Percentiles rank a stretch among this genome's conserved stretches.
These are phyloP conservation scores for Lophius piscatorius DNA, from an alignment of 2,113 vertebrate genomes.

Conservation along the genomic window DNA sequence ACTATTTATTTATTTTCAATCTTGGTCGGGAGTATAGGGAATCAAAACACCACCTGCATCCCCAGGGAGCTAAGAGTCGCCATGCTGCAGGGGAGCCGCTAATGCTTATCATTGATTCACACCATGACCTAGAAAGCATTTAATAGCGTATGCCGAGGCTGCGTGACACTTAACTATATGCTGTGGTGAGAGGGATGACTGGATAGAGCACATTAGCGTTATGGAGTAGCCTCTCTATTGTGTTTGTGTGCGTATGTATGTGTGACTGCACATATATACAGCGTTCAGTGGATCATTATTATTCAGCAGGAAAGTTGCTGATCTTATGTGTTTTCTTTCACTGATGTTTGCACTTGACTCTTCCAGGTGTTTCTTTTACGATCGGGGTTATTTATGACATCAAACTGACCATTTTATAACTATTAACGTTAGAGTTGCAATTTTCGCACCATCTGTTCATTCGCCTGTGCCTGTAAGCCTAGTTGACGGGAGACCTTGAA, in stretches of 20 bases:
- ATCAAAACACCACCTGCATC: conserved; percentile 43
- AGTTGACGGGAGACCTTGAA: neutral
- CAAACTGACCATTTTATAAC: too few species aligned
- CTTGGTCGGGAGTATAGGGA: conserved; percentile 18
- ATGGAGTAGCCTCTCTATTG: conserved; percentile 22
- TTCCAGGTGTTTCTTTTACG: too few species aligned
- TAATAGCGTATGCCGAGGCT: conserved; percentile 34
- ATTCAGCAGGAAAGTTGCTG: conserved; percentile 3
- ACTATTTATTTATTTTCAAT: conserved; percentile 9
- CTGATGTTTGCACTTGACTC: too few species aligned
- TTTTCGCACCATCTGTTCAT: too few species aligned
- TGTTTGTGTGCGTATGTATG: neutral
- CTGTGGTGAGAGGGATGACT: conserved; percentile 35
- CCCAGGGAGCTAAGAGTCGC: neutral
- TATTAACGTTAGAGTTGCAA: too few species aligned
- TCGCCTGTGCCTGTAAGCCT: neutral
- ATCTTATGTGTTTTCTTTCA: neutral
- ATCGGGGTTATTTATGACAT: too few species aligned
- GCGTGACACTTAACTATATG: conserved; percentile 39
- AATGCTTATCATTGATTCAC: conserved; percentile 47
- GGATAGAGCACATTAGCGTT: conserved; percentile 25
- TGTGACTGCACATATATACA: too few species aligned
- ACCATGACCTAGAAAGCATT: conserved; percentile 60
- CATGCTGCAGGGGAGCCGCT: conserved; percentile 14
- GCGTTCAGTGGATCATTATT: neutral